These are phyloP conservation scores for Oligia latruncula DNA, from an alignment of 2,888 invertebrate genomes.

Conservation along the genomic window DNA sequence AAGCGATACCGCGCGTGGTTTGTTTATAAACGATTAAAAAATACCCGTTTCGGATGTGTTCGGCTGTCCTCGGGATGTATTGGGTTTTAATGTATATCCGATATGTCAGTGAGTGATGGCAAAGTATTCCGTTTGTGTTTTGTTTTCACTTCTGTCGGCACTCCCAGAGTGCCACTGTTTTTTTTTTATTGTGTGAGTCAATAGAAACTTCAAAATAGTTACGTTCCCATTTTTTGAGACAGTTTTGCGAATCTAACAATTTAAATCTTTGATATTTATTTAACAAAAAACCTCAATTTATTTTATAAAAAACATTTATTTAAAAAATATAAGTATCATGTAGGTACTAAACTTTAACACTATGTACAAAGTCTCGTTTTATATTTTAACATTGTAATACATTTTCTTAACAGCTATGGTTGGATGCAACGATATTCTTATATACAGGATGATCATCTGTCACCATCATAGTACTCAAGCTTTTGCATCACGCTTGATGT, in stretches of 20 bases:
- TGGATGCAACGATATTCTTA: conserved; percentile 22
- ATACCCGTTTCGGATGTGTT: no score
- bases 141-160: no score
- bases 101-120: no score
- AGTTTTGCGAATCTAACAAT: background rate
- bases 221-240: background rate
- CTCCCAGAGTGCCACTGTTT: no score
- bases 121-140: no score
- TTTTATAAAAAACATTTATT: conserved; percentile 21
- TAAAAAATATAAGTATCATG: conserved; percentile 25
- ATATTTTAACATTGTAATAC: conserved; percentile 28
- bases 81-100: no score
- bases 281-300: background rate
- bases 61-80: no score
- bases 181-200: no score
- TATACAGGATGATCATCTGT: conserved; percentile 16
- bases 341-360: conserved; percentile 20
- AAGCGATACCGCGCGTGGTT: no score
- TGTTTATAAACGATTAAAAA: no score
- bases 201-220: no score
- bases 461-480: background rate
- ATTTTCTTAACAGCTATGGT: conserved; percentile 24
- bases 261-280: background rate
- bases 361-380: conserved; percentile 56
- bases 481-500: background rate